Evolutionary conservation across 30 jellyfish, hydroid and myxozoan species (phyloP).

Genomic region (Hydractinia symbiolongicarpus): DNA sequence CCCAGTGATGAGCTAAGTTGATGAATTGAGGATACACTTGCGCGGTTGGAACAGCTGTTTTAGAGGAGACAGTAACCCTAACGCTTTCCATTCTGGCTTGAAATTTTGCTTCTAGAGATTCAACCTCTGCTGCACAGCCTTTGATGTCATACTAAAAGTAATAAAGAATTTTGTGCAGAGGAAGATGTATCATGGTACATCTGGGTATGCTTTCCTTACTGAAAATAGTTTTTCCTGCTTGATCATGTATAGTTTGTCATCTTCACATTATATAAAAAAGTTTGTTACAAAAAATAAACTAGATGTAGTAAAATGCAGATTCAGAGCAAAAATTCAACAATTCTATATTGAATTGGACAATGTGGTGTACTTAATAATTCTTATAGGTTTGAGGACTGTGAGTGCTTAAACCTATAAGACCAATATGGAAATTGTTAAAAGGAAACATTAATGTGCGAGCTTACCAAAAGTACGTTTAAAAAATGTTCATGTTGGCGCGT

Average conservation of each 20-base stretch:
- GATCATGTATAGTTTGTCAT: no score
- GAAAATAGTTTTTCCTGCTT: neutral
- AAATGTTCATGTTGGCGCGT: constrained; percentile 82
- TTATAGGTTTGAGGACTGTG: no score
- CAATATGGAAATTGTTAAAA: no score
- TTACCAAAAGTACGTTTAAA: constrained; percentile 53
- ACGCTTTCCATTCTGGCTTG: constrained; percentile 49
- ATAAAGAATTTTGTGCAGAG: no score
- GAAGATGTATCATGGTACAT: no score
- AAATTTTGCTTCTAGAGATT: constrained; percentile 47
- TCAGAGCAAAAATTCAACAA: no score
- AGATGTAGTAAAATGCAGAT: no score
- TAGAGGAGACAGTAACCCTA: constrained; percentile 75
- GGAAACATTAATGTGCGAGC: neutral
- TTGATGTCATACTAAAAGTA: constrained; percentile 69
- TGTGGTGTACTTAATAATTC: no score
- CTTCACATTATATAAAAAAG: no score
- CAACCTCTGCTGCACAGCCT: constrained; percentile 44
- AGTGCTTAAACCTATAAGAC: no score
- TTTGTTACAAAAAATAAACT: no score
- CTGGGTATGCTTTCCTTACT: neutral
- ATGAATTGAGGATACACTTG: constrained; percentile 93
- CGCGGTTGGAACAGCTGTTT: constrained; percentile 94
- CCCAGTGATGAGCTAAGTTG: constrained; percentile 80
- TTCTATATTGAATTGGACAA: no score